These are phyloP conservation scores for Apostichopus parvimensis DNA, from an alignment of 35 echinoderm and acorn worm species.

Conservation along the genomic window DNA sequence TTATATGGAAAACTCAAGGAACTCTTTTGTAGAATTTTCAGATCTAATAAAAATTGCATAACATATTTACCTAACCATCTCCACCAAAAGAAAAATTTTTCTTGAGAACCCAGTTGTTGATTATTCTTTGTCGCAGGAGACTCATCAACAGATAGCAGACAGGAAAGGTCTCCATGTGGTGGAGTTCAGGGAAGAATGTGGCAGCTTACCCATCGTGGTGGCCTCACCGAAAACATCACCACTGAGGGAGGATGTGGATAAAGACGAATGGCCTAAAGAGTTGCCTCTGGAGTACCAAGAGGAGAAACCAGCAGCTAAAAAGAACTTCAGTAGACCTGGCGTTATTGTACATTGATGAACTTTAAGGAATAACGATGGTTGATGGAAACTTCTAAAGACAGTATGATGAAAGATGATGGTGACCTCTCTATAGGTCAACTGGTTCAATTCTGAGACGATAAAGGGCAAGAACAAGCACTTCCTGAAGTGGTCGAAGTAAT, in stretches of 20 bases:
- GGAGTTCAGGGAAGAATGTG: conserved; percentile 80
- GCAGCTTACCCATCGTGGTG: conserved; percentile 80
- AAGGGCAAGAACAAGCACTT: too few species aligned
- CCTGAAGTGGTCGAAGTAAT: too few species aligned
- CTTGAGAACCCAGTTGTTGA: not conserved
- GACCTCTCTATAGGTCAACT: too few species aligned
- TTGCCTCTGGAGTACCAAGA: conserved; percentile 77
- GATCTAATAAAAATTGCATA: too few species aligned
- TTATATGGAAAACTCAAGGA: too few species aligned
- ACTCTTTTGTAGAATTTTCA: too few species aligned
- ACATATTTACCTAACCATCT: too few species aligned
- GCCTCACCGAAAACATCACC: conserved; percentile 73
- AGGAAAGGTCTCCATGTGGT: conserved; percentile 90
- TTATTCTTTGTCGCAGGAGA: conserved; percentile 66
- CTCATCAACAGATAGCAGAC: conserved; percentile 92
- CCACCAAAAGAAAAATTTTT: too few species aligned
- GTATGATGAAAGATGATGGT: not conserved
- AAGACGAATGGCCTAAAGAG: conserved; percentile 91
- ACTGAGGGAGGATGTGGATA: conserved; percentile 63
- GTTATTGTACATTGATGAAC: conserved; percentile 29
- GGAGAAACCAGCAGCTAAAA: conserved; percentile 16
- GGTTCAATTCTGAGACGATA: too few species aligned
- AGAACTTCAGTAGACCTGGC: conserved; percentile 15
- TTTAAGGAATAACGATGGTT: not conserved
- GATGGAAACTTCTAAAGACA: not conserved